Evolutionary conservation across 2,888 invertebrate species (phyloP), one percentile per base, ranked within the genome.

Genomic region (Exephanes ischioxanthus): DNA sequence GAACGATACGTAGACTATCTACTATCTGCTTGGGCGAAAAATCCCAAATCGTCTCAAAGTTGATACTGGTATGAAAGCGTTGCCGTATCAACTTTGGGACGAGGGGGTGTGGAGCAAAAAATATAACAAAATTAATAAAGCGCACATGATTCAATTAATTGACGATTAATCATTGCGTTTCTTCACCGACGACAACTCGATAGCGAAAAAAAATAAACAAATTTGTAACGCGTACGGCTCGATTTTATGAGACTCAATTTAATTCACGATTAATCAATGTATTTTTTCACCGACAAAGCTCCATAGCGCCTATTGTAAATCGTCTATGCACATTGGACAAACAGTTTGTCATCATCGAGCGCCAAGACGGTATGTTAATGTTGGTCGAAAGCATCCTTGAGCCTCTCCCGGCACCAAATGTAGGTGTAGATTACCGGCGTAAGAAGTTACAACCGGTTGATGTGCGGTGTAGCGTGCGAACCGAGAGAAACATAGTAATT

Each of bases 361-460:
- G 26, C 9, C 22, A 22, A 26, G 58, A 26, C 58, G 22, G 3
- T 58, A 22, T 58, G 14, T 22, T 22, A 58, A 58, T 58, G 22
- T 58, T 14, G 26, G 9, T 58, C 4, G 26, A 26, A 58, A 58
- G 26, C 58, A 26, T 58, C 58, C 58, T 58, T 58, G 58, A 11
- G 26, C 14, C 22, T 55, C 19, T 58, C 45, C 45, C 5, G 22
- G 14, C 58, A 58, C 19, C 26, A 14, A 58, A 58, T 58, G 14
- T 58, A 26, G 1, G 11, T 48, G 58, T 11, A 58, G 14, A 58
- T 26, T 58, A 26, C 58, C 22, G 5, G 4, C 22, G 58, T 26
- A 22, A 58, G 22, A 26, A 58, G 22, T 58, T 58, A 58, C 22
- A 5, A 26, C 58, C 58, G 58, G 58, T 26, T 58, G 58, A 58